These are phyloP conservation scores for Monochamus saltuarius DNA, from an alignment of 1,140 invertebrate species.

Conservation along the genomic window DNA sequence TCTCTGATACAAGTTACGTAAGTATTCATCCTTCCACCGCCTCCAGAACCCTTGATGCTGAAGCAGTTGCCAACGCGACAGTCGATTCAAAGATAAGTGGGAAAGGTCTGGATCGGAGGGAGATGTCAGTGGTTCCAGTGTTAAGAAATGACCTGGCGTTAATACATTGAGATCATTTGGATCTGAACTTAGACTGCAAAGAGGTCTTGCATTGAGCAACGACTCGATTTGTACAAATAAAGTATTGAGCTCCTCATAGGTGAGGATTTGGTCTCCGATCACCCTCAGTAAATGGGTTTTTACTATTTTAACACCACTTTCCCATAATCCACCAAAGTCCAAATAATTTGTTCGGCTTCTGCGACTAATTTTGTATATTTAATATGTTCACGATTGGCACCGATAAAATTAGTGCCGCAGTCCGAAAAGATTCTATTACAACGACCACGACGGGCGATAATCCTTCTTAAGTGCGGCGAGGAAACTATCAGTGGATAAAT, in stretches of 20 bases:
- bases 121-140: constrained; percentile 1
- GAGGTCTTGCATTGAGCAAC: not conserved
- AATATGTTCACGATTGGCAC: constrained; percentile 27
- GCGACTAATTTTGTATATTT: not conserved
- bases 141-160: not conserved
- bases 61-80: constrained; percentile 11
- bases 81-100: not conserved
- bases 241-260: constrained; percentile 8
- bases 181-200: not conserved
- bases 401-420: constrained; percentile 48
- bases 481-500: constrained; percentile 47
- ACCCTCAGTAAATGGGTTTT: constrained; percentile 8
- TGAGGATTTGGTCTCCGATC: constrained; percentile 11
- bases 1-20: constrained; percentile 2
- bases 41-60: constrained; percentile 8
- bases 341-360: not conserved
- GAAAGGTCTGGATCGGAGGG: not conserved
- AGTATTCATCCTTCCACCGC: constrained; percentile 9
- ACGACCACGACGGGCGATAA: constrained; percentile 47
- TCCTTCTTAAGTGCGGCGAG: constrained; percentile 46
- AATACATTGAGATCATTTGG: not conserved
- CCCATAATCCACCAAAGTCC: constrained; percentile 5
- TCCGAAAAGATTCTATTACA: constrained; percentile 41
- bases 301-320: constrained; percentile 11
- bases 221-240: not conserved